Conservation (phyloP, 2,888 invertebrate genomes). For the Latrodectus hesperus region DNA sequence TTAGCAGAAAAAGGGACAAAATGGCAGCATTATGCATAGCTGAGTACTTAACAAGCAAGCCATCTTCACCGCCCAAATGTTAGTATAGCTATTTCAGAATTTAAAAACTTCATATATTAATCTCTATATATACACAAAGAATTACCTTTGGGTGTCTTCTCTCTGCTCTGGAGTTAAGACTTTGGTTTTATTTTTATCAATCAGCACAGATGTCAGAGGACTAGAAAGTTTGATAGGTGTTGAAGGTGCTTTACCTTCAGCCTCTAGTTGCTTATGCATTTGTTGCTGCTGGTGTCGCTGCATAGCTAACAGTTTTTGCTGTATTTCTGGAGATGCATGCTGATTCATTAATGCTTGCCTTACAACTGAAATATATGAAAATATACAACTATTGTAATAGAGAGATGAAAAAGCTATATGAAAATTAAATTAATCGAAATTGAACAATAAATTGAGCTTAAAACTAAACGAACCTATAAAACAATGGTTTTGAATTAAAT, state of each 20-base stretch:
- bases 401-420: too few relatives aligned
- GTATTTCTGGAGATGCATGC: constrained; percentile 92
- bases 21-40: too few relatives aligned
- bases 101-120: too few relatives aligned
- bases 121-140: neutral
- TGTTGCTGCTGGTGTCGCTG: constrained; percentile 85
- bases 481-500: too few relatives aligned
- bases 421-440: too few relatives aligned
- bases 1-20: too few relatives aligned
- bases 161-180: constrained; percentile 74
- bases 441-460: too few relatives aligned
- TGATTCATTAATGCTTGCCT: constrained; percentile 93
- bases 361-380: constrained; percentile 81
- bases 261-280: constrained; percentile 77
- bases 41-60: too few relatives aligned
- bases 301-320: constrained; percentile 90
- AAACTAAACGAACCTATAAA: too few relatives aligned
- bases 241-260: constrained; percentile 35
- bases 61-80: too few relatives aligned
- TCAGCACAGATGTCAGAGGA: constrained; percentile 34
- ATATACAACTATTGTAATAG: neutral
- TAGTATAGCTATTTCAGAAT: too few relatives aligned
- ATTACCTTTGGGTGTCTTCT: constrained; percentile 74
- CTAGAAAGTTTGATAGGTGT: constrained; percentile 36
- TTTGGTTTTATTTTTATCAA: constrained; percentile 67